Evolutionary conservation across 1,140 invertebrate species (phyloP).

Genomic region (Drosophila repletoides): DNA sequence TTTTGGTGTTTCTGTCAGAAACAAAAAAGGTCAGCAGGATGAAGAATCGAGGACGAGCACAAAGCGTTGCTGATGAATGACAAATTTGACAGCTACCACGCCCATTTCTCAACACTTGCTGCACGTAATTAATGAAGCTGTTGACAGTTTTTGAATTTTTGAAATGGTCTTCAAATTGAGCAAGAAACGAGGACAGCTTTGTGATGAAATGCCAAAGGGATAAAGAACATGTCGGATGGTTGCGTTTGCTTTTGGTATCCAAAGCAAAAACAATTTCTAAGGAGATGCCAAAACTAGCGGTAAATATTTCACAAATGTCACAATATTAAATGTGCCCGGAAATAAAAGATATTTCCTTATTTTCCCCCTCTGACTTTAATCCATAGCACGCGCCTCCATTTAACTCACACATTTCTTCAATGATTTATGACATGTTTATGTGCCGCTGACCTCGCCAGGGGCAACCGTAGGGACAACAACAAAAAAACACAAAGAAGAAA

Average conservation of each 20-base stretch:
- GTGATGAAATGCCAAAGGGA: conserved; percentile 15
- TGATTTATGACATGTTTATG: conserved; percentile 77
- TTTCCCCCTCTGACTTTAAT: conserved; percentile 15
- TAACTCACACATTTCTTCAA: conserved; percentile 38
- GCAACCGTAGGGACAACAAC: conserved; percentile 24
- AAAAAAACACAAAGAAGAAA: conserved; percentile 1
- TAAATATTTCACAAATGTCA: conserved; percentile 40
- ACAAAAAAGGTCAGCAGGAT: conserved; percentile 46
- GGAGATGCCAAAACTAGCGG: conserved; percentile 16
- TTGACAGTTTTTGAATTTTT: conserved; percentile 67
- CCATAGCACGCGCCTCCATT: conserved; percentile 55
- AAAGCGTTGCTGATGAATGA: conserved; percentile 64
- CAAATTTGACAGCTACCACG: conserved; percentile 64
- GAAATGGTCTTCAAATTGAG: conserved; percentile 53
- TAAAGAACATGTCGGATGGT: no score
- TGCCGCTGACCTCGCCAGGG: conserved; percentile 70
- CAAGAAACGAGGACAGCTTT: conserved; percentile 32
- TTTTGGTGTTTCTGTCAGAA: conserved; percentile 43
- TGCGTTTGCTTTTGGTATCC: no score
- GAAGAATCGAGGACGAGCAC: not conserved
- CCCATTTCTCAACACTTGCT: conserved; percentile 58
- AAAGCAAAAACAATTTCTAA: conserved; percentile 12
- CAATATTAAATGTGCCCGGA: conserved; percentile 26
- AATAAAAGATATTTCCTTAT: conserved; percentile 7
- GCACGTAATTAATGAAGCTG: conserved; percentile 65